Percentiles rank a stretch among this genome's conserved stretches.
Conservation (phyloP, 1,140 invertebrate genomes). For the Psix sp. region DNA sequence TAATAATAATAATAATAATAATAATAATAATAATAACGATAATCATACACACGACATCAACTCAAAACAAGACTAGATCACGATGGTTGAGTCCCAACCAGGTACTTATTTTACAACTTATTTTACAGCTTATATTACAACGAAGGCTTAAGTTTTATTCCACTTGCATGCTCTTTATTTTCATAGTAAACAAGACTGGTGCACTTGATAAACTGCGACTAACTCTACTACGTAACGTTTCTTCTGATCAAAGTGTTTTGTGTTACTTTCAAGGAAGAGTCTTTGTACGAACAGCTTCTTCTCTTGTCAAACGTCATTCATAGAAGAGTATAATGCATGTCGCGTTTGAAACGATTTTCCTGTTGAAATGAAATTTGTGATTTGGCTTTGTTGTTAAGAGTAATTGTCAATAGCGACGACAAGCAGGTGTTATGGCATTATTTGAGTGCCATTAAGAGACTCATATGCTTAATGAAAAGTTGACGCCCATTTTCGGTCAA, state of each 20-base stretch:
- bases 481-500: too few species aligned
- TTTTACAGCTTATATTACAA: neutral
- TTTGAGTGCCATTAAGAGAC: too few species aligned
- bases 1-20: too few species aligned
- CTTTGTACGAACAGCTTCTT: slow-evolving; percentile 6
- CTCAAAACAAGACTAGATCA: slow-evolving; percentile 73
- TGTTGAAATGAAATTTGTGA: neutral
- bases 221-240: slow-evolving; percentile 7
- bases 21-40: too few species aligned
- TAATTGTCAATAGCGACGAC: neutral
- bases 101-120: slow-evolving; percentile 71
- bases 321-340: neutral
- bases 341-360: neutral
- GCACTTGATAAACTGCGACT: slow-evolving; percentile 8
- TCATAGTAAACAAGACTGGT: slow-evolving; percentile 32
- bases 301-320: slow-evolving; percentile 8
- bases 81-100: slow-evolving; percentile 70
- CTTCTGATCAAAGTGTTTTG: slow-evolving; percentile 3
- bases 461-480: too few species aligned
- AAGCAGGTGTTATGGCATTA: neutral
- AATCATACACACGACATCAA: slow-evolving; percentile 44
- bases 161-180: slow-evolving; percentile 15
- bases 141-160: slow-evolving; percentile 56
- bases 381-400: neutral
- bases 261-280: slow-evolving; percentile 3